A percentile compares a stretch with the other conserved stretches of the same genome.
Evolutionary conservation across 2,888 invertebrate genomes (phyloP).

Genomic region (Liopterus haemorrhoidalis): DNA sequence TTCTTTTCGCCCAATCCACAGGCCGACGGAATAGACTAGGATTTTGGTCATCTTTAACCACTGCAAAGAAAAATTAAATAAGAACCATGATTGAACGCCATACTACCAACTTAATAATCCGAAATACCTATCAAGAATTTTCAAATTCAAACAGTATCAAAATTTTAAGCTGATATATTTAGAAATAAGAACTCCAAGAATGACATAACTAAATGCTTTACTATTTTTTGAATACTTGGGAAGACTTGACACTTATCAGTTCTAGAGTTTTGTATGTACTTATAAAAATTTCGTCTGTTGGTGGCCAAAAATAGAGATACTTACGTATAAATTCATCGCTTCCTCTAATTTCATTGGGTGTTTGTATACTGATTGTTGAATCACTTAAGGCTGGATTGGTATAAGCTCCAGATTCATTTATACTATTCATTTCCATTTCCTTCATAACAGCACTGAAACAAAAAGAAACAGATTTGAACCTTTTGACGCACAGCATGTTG

Average conservation of each 20-base stretch:
- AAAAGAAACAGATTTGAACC: no score
- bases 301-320: constrained; percentile 29
- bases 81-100: neutral
- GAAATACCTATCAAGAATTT: neutral
- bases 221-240: constrained; percentile 1
- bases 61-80: neutral
- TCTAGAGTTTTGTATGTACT: neutral
- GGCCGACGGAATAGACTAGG: constrained; percentile 23
- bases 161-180: no score
- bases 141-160: no score
- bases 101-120: neutral
- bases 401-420: constrained; percentile 39
- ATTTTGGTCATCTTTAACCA: constrained; percentile 26
- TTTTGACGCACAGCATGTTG: no score
- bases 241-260: neutral
- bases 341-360: constrained; percentile 24
- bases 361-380: constrained; percentile 40
- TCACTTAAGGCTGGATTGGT: constrained; percentile 42
- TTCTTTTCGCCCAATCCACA: constrained; percentile 44
- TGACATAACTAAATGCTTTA: neutral
- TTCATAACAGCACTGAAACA: no score
- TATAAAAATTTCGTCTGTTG: neutral
- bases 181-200: no score
- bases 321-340: constrained; percentile 42
- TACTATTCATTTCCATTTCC: constrained; percentile 3